phyloP scores from a whole-genome alignment of 1,140 invertebrate genomes.

The Zaprionus lachaisei region DNA sequence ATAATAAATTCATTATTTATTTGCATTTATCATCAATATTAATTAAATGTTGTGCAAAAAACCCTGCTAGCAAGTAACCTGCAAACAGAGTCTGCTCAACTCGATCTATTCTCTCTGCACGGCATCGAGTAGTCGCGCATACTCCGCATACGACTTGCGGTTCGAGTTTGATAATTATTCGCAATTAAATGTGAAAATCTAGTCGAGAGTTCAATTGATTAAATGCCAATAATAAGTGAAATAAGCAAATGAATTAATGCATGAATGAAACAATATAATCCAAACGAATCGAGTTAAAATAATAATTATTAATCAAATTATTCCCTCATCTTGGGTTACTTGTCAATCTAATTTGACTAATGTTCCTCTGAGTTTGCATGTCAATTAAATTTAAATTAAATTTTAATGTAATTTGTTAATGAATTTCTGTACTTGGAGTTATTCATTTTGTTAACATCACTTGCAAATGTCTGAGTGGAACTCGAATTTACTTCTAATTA shows the following conservation, averaged over 20 bases:
- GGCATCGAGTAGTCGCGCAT: neutral
- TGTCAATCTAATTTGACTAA: too few species aligned
- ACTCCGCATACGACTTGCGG: neutral
- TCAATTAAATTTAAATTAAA: neutral
- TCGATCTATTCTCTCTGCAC: neutral
- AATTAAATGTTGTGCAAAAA: constrained; percentile 34
- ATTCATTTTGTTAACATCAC: neutral
- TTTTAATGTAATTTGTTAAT: constrained; percentile 3
- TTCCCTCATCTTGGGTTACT: neutral
- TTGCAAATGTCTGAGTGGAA: neutral
- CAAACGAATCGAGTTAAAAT: neutral
- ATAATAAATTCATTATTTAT: constrained; percentile 72
- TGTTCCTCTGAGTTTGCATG: neutral
- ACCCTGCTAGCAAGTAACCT: neutral
- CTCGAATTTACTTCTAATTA: too few species aligned
- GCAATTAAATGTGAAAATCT: constrained; percentile 10
- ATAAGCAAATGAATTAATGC: constrained; percentile 17
- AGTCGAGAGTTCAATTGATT: constrained; percentile 24
- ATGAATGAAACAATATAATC: neutral
- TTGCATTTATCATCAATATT: constrained; percentile 66
- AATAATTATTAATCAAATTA: neutral
- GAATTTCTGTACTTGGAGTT: neutral
- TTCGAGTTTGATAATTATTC: neutral
- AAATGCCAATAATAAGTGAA: constrained; percentile 7
- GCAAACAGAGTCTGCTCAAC: neutral